Conservation (phyloP, 2,797 vertebrate genomes). For the Amblyopsis hoosieri region DNA sequence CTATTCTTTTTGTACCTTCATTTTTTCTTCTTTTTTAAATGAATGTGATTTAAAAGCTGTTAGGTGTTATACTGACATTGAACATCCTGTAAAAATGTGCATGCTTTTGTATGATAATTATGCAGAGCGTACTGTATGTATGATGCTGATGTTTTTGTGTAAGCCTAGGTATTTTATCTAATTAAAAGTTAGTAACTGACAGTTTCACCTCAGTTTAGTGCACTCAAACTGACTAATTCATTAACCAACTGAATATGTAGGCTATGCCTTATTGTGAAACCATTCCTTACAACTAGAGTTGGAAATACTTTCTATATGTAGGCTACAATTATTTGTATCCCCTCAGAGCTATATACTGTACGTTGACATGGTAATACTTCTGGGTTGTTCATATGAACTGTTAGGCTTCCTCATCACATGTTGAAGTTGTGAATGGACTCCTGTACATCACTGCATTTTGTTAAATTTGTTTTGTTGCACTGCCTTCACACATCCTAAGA, state of each 20-base stretch:
- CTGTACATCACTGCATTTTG: slow-evolving; percentile 58
- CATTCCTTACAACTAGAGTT: too few relatives aligned
- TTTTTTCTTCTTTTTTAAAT: slow-evolving; percentile 12
- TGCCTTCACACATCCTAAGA: slow-evolving; percentile 41
- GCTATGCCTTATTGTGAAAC: too few relatives aligned
- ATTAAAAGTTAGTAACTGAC: too few relatives aligned
- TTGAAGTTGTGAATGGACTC: slow-evolving; percentile 51
- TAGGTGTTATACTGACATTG: background rate
- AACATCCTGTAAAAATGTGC: slow-evolving; percentile 1
- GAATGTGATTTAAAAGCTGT: slow-evolving; percentile 14
- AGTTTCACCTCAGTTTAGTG: too few relatives aligned
- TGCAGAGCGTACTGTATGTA: background rate
- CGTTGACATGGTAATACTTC: too few relatives aligned
- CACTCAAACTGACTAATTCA: too few relatives aligned
- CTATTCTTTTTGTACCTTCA: slow-evolving; percentile 1
- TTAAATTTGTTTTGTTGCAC: slow-evolving; percentile 41
- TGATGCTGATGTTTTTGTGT: background rate
- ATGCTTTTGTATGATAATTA: background rate
- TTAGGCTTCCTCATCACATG: slow-evolving; percentile 49
- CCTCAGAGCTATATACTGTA: too few relatives aligned
- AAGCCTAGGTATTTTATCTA: too few relatives aligned
- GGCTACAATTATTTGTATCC: too few relatives aligned
- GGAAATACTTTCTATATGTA: too few relatives aligned
- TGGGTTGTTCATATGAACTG: too few relatives aligned
- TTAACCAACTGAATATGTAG: too few relatives aligned